phyloP scores from a whole-genome alignment of 2,113 vertebrate species.

The Elephantulus edwardii region DNA sequence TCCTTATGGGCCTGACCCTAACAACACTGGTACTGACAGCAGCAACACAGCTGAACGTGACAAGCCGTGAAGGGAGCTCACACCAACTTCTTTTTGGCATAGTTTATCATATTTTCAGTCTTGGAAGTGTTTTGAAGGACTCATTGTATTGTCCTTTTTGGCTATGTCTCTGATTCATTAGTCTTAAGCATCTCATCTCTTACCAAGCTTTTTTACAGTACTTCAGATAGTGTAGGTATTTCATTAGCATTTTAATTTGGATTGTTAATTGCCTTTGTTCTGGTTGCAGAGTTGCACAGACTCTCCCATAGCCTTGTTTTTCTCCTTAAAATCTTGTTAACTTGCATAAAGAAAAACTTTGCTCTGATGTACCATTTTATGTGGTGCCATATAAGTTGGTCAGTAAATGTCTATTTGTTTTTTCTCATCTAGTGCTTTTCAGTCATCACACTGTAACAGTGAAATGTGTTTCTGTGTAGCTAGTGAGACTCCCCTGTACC shows the following conservation, averaged over 20 bases:
- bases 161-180: neutral
- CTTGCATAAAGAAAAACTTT: neutral
- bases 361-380: neutral
- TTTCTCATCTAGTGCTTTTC: neutral
- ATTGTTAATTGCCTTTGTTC: conserved; percentile 18
- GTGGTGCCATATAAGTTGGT: neutral
- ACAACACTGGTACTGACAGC: no score
- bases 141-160: neutral
- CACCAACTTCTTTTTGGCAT: neutral
- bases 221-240: neutral
- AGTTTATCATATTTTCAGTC: neutral
- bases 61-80: no score
- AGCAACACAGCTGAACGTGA: neutral
- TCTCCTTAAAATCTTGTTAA: neutral
- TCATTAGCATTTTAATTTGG: neutral
- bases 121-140: neutral
- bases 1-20: no score
- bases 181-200: neutral
- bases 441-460: neutral
- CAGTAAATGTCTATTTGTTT: neutral
- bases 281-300: neutral
- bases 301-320: neutral
- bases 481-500: neutral
- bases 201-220: neutral
- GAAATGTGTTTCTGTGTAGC: neutral